These are phyloP conservation scores for Argynnis bischoffii DNA, from an alignment of 2,888 invertebrate species.

Conservation along the genomic window DNA sequence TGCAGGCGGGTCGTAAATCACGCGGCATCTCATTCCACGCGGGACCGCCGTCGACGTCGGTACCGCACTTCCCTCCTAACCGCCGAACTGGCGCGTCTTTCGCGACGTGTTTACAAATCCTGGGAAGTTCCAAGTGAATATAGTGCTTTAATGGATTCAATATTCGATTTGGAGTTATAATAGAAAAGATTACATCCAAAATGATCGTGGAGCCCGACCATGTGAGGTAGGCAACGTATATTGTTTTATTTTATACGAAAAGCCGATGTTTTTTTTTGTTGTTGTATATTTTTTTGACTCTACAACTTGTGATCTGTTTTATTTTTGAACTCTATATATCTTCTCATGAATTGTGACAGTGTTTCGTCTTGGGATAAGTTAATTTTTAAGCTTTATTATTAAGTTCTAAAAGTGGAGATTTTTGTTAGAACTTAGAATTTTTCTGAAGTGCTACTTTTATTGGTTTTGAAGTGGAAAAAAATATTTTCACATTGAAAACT, in stretches of 20 bases:
- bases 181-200: slow-evolving; percentile 74
- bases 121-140: slow-evolving; percentile 56
- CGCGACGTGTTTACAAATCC: slow-evolving; percentile 78
- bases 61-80: slow-evolving; percentile 76
- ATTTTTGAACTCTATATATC: slow-evolving; percentile 3
- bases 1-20: slow-evolving; percentile 83
- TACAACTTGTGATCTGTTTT: slow-evolving; percentile 9
- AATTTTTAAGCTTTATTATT: not conserved
- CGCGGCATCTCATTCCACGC: slow-evolving; percentile 82
- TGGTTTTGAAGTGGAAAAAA: too few relatives aligned
- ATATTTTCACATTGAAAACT: too few relatives aligned
- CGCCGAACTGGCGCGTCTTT: slow-evolving; percentile 78
- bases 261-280: slow-evolving; percentile 55
- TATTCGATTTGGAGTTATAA: slow-evolving; percentile 34
- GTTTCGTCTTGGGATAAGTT: not conserved
- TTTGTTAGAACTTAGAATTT: not conserved
- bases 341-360: not conserved
- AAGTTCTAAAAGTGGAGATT: not conserved
- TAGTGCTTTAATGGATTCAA: slow-evolving; percentile 17
- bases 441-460: too few relatives aligned
- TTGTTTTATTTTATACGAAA: slow-evolving; percentile 53
- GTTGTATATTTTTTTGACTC: slow-evolving; percentile 46
- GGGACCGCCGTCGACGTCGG: slow-evolving; percentile 80
- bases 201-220: slow-evolving; percentile 82
- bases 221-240: slow-evolving; percentile 69